A percentile compares a stretch with the other conserved stretches of the same genome.
These are phyloP conservation scores for Araneus ventricosus DNA, from an alignment of 1,140 invertebrate genomes.

Conservation along the genomic window DNA sequence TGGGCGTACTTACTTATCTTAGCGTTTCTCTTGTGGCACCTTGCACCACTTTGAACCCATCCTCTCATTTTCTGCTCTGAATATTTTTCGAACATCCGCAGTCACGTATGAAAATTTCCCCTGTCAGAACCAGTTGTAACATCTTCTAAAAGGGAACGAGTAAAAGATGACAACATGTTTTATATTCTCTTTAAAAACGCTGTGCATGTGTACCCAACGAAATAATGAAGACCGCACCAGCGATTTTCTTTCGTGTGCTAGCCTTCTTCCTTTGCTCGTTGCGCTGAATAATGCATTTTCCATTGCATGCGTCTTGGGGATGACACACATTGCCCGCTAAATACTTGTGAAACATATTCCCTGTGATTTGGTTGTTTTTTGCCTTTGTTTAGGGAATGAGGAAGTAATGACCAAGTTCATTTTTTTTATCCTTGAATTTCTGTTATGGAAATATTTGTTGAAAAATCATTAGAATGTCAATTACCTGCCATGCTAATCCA, in stretches of 20 bases:
- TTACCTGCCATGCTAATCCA: no score
- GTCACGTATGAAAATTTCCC: conserved; percentile 3
- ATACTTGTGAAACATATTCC: background rate
- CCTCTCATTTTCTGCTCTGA: conserved; percentile 43
- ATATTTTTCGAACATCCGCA: conserved; percentile 33
- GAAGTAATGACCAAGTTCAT: no score
- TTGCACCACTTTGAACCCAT: conserved; percentile 8
- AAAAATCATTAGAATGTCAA: no score
- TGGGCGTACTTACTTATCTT: background rate
- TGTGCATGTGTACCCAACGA: background rate
- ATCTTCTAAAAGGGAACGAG: conserved; percentile 29
- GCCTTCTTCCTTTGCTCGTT: background rate
- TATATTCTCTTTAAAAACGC: conserved; percentile 47
- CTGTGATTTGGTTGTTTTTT: no score
- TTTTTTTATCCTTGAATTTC: no score
- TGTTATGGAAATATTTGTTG: no score
- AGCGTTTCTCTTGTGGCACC: background rate
- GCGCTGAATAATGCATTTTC: conserved; percentile 49
- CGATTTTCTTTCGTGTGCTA: conserved; percentile 19
- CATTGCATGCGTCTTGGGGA: background rate
- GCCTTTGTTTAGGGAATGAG: no score
- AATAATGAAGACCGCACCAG: conserved; percentile 32
- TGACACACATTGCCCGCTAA: background rate
- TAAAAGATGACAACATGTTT: conserved; percentile 45
- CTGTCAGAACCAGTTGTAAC: conserved; percentile 36